Evolutionary conservation across 2,888 invertebrate genomes (phyloP), one percentile per base, ranked within the genome.

Genomic region (Dione vanillae): DNA sequence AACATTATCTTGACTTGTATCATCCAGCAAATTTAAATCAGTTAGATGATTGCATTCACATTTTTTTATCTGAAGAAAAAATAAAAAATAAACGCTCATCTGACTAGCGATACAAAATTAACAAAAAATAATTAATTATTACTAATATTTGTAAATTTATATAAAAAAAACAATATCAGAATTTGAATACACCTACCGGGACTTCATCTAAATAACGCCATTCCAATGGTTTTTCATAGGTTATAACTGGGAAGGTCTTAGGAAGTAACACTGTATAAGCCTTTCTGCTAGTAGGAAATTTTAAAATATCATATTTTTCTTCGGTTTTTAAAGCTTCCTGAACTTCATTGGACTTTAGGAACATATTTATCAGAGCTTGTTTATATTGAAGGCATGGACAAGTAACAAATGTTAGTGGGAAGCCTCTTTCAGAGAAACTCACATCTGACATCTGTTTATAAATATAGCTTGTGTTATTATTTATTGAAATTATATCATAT

Each of bases 11-110:
- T 92, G 93, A 67, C 80, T 87, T 10, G 87, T 80, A 74, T 92
- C 91, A 72, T 92, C 91, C 67, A 91, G 76, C 74, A 91, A 80
- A 79, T 85, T 81, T 1, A 91, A 77, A 79, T 92, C 89, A 11
- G 87, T 90, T 11, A 89, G 75, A 74, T 85, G 88, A 78, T 91
- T 90, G 72, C 93, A 93, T 83, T 91, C 91, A 76, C 93, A 93
- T 82, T 91, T 92, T 77, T 83, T 88, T 59, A 91, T 86, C 93
- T 93, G 79, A 64, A 86, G 84, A 68, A 73, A 71, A 35, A 9
- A 35, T 47, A 16, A 16, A 58, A 40, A 56, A 27, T 27, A 27
- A 27, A 27, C 27, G 27, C 27, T 3, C 27, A 27, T 27, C 27
- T 3, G 27, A 27, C 27, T 5, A 27, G 5, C 2, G 5, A 27